Conservation (phyloP, 2,888 invertebrate species). For the Eilema caniola region DNA sequence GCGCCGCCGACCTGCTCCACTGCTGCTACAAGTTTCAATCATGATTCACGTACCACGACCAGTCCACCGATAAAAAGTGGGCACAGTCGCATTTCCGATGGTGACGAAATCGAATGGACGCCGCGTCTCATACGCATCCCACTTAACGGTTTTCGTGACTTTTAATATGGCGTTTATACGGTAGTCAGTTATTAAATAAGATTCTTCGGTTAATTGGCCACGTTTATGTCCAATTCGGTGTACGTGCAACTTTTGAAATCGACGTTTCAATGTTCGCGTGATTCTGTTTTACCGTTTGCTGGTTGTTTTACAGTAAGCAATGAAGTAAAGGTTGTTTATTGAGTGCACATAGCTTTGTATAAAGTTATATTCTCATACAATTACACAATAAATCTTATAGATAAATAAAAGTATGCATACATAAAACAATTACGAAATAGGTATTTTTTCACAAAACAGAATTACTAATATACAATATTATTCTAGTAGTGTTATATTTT, state of each 20-base stretch:
- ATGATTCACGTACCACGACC: conserved; percentile 71
- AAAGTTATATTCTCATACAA: conserved; percentile 41
- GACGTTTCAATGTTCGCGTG: conserved; percentile 65
- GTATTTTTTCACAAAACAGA: background rate
- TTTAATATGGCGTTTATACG: conserved; percentile 80
- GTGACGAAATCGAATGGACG: conserved; percentile 72
- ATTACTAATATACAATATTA: background rate
- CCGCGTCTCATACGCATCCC: conserved; percentile 72
- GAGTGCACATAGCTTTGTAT: conserved; percentile 48
- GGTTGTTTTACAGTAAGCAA: conserved; percentile 63
- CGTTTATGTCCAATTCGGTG: conserved; percentile 68
- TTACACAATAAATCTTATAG: conserved; percentile 24
- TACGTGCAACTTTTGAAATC: conserved; percentile 67
- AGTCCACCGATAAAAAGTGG: conserved; percentile 69
- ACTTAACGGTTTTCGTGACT: conserved; percentile 78
- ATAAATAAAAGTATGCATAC: background rate
- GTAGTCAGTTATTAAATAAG: conserved; percentile 81
- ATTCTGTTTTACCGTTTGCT: conserved; percentile 63
- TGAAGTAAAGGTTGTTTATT: conserved; percentile 61
- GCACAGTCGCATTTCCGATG: conserved; percentile 72
- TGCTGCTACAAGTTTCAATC: conserved; percentile 62
- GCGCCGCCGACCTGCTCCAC: conserved; percentile 75
- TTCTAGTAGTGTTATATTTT: background rate
- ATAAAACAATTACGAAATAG: background rate
- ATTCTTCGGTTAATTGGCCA: conserved; percentile 77